A percentile compares a stretch with the other conserved stretches of the same genome.
Conservation (phyloP, 2,888 invertebrate genomes). For the Plemyria rubiginata region DNA sequence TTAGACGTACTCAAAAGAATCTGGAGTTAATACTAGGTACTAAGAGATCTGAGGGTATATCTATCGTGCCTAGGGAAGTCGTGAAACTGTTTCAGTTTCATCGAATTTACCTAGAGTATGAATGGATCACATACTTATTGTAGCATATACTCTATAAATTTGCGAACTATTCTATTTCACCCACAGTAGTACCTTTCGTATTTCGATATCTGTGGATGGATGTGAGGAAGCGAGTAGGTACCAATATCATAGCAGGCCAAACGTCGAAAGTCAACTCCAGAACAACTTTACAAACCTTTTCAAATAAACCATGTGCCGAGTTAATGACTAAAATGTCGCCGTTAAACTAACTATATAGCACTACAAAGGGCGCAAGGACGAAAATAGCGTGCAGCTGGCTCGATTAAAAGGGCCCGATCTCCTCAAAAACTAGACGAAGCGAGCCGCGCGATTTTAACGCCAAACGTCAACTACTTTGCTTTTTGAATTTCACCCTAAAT, state of each 20-base stretch:
- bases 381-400: constrained; percentile 43
- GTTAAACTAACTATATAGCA: constrained; percentile 35
- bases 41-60: too few relatives aligned
- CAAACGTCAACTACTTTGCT: constrained; percentile 69
- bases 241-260: constrained; percentile 2
- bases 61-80: too few relatives aligned
- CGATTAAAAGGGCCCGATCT: constrained; percentile 43
- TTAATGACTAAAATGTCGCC: constrained; percentile 40
- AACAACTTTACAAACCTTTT: constrained; percentile 35
- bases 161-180: too few relatives aligned
- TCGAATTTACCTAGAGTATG: too few relatives aligned
- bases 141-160: too few relatives aligned
- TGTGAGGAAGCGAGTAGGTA: neutral
- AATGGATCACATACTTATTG: too few relatives aligned
- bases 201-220: neutral
- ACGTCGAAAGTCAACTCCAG: constrained; percentile 20
- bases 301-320: constrained; percentile 38
- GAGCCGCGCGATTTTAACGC: constrained; percentile 63
- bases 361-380: constrained; percentile 40
- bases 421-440: constrained; percentile 51
- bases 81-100: too few relatives aligned
- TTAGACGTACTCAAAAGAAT: too few relatives aligned
- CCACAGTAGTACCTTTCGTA: neutral
- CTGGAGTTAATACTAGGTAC: too few relatives aligned
- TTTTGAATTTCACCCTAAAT: constrained; percentile 68